Conservation (phyloP, 1,140 invertebrate species). For the Diploscapter pachys region DNA sequence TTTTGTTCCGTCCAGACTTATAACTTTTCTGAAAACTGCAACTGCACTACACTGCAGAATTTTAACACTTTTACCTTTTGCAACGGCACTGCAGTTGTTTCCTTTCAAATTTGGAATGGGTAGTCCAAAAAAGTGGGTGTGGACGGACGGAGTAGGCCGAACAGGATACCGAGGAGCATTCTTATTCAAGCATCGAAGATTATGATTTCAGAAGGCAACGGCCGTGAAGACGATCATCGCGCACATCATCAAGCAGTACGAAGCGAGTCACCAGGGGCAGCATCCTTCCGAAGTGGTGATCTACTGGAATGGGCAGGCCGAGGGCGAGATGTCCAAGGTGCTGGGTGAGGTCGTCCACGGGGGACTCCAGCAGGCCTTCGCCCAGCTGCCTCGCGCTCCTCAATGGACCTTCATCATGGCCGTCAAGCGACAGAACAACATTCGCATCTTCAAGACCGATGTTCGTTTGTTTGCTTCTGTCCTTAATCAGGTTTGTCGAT, state of each 20-base stretch:
- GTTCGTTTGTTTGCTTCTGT: neutral
- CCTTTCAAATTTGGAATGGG: too few relatives aligned
- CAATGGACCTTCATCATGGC: constrained; percentile 38
- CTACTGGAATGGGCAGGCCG: constrained; percentile 34
- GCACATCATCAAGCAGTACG: neutral
- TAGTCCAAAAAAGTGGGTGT: too few relatives aligned
- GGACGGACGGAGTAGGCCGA: too few relatives aligned
- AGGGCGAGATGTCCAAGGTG: constrained; percentile 36
- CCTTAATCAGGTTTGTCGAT: neutral
- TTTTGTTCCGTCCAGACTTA: neutral
- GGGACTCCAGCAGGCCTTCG: neutral
- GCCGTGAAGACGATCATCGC: constrained; percentile 3
- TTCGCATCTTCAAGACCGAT: constrained; percentile 6
- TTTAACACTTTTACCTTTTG: too few relatives aligned
- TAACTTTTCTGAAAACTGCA: constrained; percentile 12
- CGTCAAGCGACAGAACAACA: constrained; percentile 26
- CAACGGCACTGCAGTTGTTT: too few relatives aligned
- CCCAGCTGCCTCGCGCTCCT: neutral
- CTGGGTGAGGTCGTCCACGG: neutral
- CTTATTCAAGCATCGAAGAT: too few relatives aligned
- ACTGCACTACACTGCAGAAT: too few relatives aligned
- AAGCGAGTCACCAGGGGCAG: neutral
- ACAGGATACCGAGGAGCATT: too few relatives aligned
- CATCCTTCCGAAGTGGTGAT: constrained; percentile 30
- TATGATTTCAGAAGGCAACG: too few relatives aligned